Conservation (phyloP, 1,140 invertebrate species). For the Araneus ventricosus region DNA sequence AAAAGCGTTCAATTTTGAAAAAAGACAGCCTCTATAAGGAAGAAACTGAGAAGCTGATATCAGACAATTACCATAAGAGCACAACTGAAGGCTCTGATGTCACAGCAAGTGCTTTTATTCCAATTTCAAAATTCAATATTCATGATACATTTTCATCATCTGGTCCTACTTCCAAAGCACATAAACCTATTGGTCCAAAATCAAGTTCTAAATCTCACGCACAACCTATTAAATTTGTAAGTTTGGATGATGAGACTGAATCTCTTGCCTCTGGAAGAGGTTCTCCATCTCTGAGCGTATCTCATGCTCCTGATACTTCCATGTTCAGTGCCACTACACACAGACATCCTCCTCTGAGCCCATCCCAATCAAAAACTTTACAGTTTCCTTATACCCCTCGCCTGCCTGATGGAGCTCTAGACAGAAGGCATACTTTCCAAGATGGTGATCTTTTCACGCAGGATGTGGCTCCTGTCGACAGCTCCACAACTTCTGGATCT, state of each 20-base stretch:
- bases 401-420: slow-evolving; percentile 60
- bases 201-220: slow-evolving; percentile 78
- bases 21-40: slow-evolving; percentile 85
- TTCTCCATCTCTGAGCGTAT: slow-evolving; percentile 65
- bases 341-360: slow-evolving; percentile 61
- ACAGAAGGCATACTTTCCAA: slow-evolving; percentile 72
- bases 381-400: slow-evolving; percentile 50
- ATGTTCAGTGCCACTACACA: not conserved
- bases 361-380: slow-evolving; percentile 36
- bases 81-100: slow-evolving; percentile 46
- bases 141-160: slow-evolving; percentile 45
- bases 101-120: slow-evolving; percentile 65
- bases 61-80: slow-evolving; percentile 80
- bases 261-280: slow-evolving; percentile 68
- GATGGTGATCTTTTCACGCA: slow-evolving; percentile 56
- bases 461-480: slow-evolving; percentile 65
- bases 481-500: slow-evolving; percentile 63
- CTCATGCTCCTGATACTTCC: slow-evolving; percentile 58
- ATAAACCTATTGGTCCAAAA: slow-evolving; percentile 76
- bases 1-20: slow-evolving; percentile 88
- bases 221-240: slow-evolving; percentile 81
- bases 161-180: slow-evolving; percentile 45
- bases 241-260: slow-evolving; percentile 77
- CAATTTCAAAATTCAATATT: slow-evolving; percentile 53
- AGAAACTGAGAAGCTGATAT: slow-evolving; percentile 89